Evolutionary conservation across 2,797 vertebrate genomes (phyloP).

Genomic region (Syndactyla subalaris): DNA sequence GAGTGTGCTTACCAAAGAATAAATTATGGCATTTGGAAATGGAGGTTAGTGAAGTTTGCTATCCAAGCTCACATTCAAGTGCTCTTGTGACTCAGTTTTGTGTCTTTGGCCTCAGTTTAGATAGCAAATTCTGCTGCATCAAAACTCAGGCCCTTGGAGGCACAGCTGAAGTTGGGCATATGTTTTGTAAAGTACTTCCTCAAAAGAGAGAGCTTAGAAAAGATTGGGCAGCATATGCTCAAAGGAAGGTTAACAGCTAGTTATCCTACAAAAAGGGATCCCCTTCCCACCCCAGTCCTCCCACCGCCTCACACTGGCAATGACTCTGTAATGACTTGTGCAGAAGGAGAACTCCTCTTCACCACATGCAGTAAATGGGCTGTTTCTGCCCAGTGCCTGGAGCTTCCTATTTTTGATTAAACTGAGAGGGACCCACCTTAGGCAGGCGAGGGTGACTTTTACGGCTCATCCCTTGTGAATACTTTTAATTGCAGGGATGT

Average conservation of each 20-base stretch:
- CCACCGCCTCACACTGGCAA: not conserved
- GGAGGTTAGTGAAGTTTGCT: not conserved
- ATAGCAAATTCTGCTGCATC: not conserved
- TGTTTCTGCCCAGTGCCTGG: not conserved
- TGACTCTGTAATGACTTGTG: not conserved
- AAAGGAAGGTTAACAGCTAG: not conserved
- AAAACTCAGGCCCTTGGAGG: not conserved
- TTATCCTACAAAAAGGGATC: not conserved
- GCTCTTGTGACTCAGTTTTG: not conserved
- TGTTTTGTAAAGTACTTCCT: not conserved
- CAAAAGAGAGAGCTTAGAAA: not conserved
- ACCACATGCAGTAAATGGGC: not conserved
- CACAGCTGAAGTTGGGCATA: not conserved
- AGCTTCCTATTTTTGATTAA: not conserved
- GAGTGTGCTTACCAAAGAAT: not conserved
- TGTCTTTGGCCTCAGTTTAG: not conserved
- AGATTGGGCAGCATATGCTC: not conserved
- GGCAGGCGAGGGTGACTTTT: not conserved
- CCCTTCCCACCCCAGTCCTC: rapidly evolving
- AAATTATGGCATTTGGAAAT: not conserved
- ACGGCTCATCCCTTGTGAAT: rapidly evolving
- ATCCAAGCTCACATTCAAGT: not conserved
- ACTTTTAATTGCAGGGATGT: not conserved
- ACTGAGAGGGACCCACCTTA: not conserved
- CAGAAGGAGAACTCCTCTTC: not conserved